These are phyloP conservation scores for Lathamus discolor DNA, from an alignment of 2,113 vertebrate species.

Conservation along the genomic window DNA sequence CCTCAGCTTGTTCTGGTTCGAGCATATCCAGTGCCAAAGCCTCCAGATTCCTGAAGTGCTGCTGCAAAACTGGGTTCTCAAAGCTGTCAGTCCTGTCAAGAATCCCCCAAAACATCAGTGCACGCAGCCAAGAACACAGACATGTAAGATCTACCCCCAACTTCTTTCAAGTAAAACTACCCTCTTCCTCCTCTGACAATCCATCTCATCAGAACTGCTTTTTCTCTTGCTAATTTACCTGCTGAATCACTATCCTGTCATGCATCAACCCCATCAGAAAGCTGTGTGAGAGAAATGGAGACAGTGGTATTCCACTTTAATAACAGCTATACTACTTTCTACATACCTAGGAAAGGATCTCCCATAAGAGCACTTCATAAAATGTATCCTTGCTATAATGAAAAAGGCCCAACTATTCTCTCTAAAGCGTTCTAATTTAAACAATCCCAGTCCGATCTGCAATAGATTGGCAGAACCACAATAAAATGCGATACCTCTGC, in stretches of 20 bases:
- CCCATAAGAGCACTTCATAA: not conserved
- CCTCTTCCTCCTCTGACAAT: not conserved
- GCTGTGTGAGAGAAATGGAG: not conserved
- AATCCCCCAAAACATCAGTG: conserved; percentile 17
- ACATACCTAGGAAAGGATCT: not conserved
- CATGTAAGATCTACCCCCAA: not conserved
- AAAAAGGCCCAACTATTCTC: not conserved
- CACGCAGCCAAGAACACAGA: not conserved
- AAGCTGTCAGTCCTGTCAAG: conserved; percentile 86
- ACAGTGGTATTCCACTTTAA: not conserved
- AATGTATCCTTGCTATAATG: not conserved
- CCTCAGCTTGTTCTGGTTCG: conserved; percentile 86
- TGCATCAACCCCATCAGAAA: not conserved
- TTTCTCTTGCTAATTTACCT: not conserved
- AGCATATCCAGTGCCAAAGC: conserved; percentile 88
- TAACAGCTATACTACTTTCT: not conserved
- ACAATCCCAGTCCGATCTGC: not conserved
- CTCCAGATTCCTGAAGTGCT: conserved; percentile 94
- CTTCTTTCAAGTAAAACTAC: not conserved
- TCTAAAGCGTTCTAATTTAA: not conserved
- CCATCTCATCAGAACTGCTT: not conserved
- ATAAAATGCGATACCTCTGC: conserved; percentile 15
- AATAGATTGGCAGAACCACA: not conserved
- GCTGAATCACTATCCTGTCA: not conserved
- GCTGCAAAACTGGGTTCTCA: conserved; percentile 94